Base-by-base conservation (phyloP, 2,797 vertebrate genomes). In the Netta rufina region DNA sequence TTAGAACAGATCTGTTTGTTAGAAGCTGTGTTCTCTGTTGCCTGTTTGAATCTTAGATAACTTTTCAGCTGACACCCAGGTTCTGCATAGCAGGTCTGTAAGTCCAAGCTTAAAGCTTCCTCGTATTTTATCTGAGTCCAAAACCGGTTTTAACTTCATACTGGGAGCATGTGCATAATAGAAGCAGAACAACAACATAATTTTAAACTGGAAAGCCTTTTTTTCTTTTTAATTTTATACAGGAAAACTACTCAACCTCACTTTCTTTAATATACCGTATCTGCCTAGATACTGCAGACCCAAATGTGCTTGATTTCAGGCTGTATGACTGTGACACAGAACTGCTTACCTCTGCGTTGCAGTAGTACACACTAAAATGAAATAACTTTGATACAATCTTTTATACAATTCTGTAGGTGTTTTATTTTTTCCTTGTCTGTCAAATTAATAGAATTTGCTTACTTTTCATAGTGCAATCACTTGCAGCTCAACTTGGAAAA, bases 231-330 rank as follows among this genome's bases (percentile, higher is more conserved):
- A 2, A 2, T 41, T 76, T 66, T 18, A 14, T 30, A 30, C 10
- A n/a, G 38, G 33, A 41, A n/a, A 87, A 47, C 27, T 56, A 53
- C 27, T 74, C 17, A 62, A 10, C 25, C 38, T 4, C 27, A 25
- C 27, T 74, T 27, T 33, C 82, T 77, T n/a, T 33, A 60, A 8
- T 16, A 10, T 19, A 43, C 49, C 16, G 2, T 10, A 0, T 7
- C 4, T 30, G 1, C 32, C n/a, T 22, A n/a, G 18, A 6, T 64
- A 6, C 30, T 66, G 0, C 2, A 36, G 30, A 33, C 9, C 39
- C 33, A 0, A 5, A 1, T 6, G 47, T 80, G 41, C 56, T 30
- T 11, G 53, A 30, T 27, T 43, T n/a, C 58, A 49, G 38, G 14
- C n/a, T 60, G 75, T 76, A 8, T 25, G 20, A 4, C 17, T 53